Evolutionary conservation across 2,113 vertebrate species (phyloP), one percentile per base, ranked within the genome.

Genomic region (Nansenia antarctica): DNA sequence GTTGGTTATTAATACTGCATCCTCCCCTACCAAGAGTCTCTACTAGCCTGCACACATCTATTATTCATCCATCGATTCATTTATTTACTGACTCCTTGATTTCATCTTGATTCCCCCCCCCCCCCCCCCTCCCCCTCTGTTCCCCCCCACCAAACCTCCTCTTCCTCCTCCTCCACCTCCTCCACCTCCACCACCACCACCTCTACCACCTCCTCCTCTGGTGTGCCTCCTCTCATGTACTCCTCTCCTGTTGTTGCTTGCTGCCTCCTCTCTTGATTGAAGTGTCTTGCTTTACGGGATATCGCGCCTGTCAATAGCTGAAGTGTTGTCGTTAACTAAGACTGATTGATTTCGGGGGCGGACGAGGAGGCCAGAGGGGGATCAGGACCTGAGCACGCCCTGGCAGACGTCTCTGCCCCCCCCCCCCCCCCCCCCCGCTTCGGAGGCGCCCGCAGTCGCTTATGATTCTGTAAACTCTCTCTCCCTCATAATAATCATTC

Each of bases 61-160:
- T 93, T 91, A 93, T 92, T 92, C 89, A 93, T 93, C 85, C 91
- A 92, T 92, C 76, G 82, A 92, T 93, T 92, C 90, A 92, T 92
- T 91, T 91, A 91, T 93, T 92, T 92, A 90, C 90, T n/a, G n/a
- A n/a, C 79, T 89, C 88, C n/a, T 91, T 91, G 89, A 92, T 91
- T 92, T 87, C 91, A 92, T 92, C 88, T 65, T n/a, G n/a, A n/a
- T 71, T 81, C 77, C 77, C 80, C 87, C 82, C 82, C 78, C 76
- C 77, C 77, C 72, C 72, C 45, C 30, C 54, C 39, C 32, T 52
- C 73, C 79, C 66, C 65, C 72, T 27, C 70, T 62, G 59, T 76
- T 79, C 62, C 77, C 2, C 65, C 64, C 78, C 67, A 77, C 4
- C 72, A 45, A 58, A 0, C 47, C 67, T 75, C 76, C 78, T 20